Percentiles rank a stretch among this genome's conserved stretches.
These are phyloP conservation scores for Boloria selene DNA, from an alignment of 2,888 invertebrate species.

Conservation along the genomic window DNA sequence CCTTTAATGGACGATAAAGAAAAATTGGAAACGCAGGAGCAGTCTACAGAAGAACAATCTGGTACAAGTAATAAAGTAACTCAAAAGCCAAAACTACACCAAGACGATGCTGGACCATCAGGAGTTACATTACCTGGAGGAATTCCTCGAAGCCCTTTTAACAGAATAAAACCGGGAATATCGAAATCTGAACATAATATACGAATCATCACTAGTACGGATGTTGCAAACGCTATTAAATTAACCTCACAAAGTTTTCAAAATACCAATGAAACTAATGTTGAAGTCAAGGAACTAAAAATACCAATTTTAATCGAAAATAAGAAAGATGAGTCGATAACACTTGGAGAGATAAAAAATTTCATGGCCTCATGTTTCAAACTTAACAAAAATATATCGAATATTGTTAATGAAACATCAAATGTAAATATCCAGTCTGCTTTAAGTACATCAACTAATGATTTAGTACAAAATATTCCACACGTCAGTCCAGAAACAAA, in stretches of 20 bases:
- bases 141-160: conserved; percentile 48
- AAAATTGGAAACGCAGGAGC: conserved; percentile 49
- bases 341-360: conserved; percentile 63
- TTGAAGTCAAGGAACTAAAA: conserved; percentile 54
- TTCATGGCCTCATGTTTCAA: conserved; percentile 73
- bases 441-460: conserved; percentile 43
- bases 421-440: conserved; percentile 50
- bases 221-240: conserved; percentile 65
- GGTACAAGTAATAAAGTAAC: conserved; percentile 45
- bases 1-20: conserved; percentile 68
- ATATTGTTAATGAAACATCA: conserved; percentile 49
- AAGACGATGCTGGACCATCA: conserved; percentile 71
- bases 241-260: conserved; percentile 60
- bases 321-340: conserved; percentile 52
- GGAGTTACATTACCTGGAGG: conserved; percentile 62
- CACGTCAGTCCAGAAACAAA: conserved; percentile 48
- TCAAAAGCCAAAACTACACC: conserved; percentile 37
- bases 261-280: conserved; percentile 32
- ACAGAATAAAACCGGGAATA: conserved; percentile 54
- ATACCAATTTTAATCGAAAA: conserved; percentile 53
- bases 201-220: conserved; percentile 63
- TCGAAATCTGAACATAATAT: conserved; percentile 76
- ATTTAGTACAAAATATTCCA: conserved; percentile 47
- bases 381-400: conserved; percentile 54
- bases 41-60: conserved; percentile 43